Base-by-base conservation (phyloP, 2,113 vertebrate species). In the Gopherus flavomarginatus region DNA sequence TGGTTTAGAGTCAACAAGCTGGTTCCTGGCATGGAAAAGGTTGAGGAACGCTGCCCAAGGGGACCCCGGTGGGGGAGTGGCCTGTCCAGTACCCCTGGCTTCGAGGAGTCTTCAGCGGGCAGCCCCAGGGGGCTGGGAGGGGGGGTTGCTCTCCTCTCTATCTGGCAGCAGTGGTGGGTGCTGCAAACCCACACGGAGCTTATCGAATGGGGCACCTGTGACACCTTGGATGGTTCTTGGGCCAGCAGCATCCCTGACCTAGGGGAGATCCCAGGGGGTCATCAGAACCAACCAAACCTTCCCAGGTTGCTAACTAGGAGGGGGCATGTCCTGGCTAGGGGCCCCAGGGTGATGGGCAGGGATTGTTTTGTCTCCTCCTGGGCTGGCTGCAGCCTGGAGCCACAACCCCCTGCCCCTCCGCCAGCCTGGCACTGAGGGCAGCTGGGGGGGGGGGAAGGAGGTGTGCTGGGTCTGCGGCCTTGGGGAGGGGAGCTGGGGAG, bases 391-490 rank as follows among this genome's bases (percentile, higher is more conserved):
- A 69, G 62, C 62, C 62, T n/a, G 62, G 16, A n/a, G 35, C 35
- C 35, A 11, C 35, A 8, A 19, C 35, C 65, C 35, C 35, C 14
- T n/a, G 62, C 65, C 65, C 65, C 14, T n/a, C 35, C 4, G 1
- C 35, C 65, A 19, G 65, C 35, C 31, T 27, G 56, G 56, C 21
- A 96, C 94, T 0, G 97, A 95, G 5, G 96, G 97, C 3, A 95
- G 87, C 53, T 96, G 97, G 24, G 95, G 93, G n/a, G 96, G 96
- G 6, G 1, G 96, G 96, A 5, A 95, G 81, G 49, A 92, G 95
- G 83, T 96, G 85, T 19, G 95, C 96, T 85, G 97, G 82, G 31
- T 16, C 1, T 35, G 14, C 35, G 7, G 16, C 62, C 16, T 35
- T 31, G 57, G 27, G 57, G 10, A 59, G 35, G 35, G 62, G 31